These are phyloP conservation scores for Eupithecia dodoneata DNA, from an alignment of 2,888 invertebrate genomes.

Conservation along the genomic window DNA sequence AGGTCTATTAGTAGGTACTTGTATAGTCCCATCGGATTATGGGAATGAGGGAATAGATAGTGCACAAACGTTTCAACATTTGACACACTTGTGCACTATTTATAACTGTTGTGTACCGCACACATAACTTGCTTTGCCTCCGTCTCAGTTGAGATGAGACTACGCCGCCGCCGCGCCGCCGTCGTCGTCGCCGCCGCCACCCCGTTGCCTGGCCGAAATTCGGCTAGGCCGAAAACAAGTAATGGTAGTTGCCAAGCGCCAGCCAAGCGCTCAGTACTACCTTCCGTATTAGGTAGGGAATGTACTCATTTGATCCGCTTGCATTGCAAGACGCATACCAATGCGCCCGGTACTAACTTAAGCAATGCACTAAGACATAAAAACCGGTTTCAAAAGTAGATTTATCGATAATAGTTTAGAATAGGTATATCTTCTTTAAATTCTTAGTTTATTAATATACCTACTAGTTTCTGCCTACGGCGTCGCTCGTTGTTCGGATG, in stretches of 20 bases:
- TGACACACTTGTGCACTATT: no score
- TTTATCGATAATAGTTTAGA: no score
- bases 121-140: neutral
- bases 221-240: neutral
- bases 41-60: neutral
- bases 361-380: neutral
- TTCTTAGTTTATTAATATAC: no score
- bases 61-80: no score
- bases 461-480: no score
- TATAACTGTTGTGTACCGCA: neutral
- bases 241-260: neutral
- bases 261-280: neutral
- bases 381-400: neutral
- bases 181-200: no score
- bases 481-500: no score
- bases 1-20: neutral
- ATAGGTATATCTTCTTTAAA: no score
- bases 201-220: neutral
- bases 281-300: neutral
- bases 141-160: neutral
- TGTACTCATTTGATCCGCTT: neutral
- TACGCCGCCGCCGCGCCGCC: neutral
- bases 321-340: neutral
- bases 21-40: neutral
- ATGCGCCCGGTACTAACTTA: neutral